These are phyloP conservation scores for Sisyra terminalis DNA, from an alignment of 2,888 invertebrate genomes.

Conservation along the genomic window DNA sequence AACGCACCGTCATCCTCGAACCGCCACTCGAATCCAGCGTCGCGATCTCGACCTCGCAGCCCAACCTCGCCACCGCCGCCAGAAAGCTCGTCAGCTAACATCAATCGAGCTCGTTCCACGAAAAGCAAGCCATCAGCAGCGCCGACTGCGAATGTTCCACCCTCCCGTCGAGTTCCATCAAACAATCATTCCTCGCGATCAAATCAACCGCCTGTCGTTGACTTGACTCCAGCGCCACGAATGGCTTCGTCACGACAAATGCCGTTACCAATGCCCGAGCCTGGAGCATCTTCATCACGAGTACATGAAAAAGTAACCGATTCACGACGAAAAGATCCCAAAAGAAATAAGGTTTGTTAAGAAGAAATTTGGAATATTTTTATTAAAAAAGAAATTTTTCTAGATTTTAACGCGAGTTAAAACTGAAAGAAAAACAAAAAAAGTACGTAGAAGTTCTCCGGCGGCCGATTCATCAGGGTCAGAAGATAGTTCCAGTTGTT, in stretches of 20 bases:
- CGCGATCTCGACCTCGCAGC: constrained; percentile 23
- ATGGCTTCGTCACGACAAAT: constrained; percentile 19
- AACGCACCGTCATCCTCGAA: constrained; percentile 17
- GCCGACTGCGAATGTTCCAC: constrained; percentile 20
- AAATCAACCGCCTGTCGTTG: constrained; percentile 20
- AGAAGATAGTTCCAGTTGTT: constrained; percentile 39
- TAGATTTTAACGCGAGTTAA: constrained; percentile 25
- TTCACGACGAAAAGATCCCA: not conserved
- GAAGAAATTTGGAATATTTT: not conserved
- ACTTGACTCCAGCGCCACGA: constrained; percentile 15
- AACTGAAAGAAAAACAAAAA: constrained; percentile 22
- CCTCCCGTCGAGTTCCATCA: constrained; percentile 36
- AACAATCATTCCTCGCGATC: constrained; percentile 11
- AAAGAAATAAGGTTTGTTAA: constrained; percentile 3
- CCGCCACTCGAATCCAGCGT: constrained; percentile 20
- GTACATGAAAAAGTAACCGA: constrained; percentile 3
- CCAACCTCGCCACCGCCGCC: constrained; percentile 11
- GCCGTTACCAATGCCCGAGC: constrained; percentile 14
- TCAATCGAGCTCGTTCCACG: constrained; percentile 15
- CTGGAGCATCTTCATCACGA: constrained; percentile 9
- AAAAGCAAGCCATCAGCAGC: constrained; percentile 15
- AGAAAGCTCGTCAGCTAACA: constrained; percentile 9
- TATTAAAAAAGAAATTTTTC: no score
- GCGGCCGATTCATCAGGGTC: constrained; percentile 38
- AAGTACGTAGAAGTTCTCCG: constrained; percentile 27